Conservation (phyloP, 2,113 vertebrate genomes). For the Corapipo altera region DNA sequence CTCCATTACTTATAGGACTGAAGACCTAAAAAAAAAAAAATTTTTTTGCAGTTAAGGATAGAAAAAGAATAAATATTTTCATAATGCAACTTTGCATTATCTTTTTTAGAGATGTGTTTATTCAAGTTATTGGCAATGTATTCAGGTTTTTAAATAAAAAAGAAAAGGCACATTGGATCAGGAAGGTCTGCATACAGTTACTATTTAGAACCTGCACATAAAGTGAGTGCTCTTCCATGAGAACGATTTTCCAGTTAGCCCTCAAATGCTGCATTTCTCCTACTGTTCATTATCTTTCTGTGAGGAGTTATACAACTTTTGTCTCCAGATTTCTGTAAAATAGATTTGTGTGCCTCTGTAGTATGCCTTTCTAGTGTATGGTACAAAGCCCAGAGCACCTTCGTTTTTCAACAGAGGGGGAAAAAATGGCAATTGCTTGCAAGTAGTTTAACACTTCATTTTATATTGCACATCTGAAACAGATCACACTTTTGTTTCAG, state of each 20-base stretch:
- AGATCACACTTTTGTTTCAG: conserved; percentile 55
- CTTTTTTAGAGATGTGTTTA: not conserved
- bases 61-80: not conserved
- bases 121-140: not conserved
- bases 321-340: conserved; percentile 18
- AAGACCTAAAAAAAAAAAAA: not conserved
- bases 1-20: not conserved
- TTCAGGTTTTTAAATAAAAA: not conserved
- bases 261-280: not conserved
- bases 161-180: not conserved
- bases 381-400: not conserved
- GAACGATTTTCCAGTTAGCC: not conserved
- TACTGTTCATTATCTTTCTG: not conserved
- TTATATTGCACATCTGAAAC: conserved; percentile 61
- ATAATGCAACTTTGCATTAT: not conserved
- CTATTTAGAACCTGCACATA: not conserved
- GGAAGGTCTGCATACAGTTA: not conserved
- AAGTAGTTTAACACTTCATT: conserved; percentile 16
- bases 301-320: not conserved
- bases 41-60: rapidly evolving
- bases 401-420: not conserved
- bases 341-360: not conserved
- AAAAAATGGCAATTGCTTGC: not conserved
- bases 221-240: not conserved
- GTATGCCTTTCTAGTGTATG: not conserved